Percentiles rank a stretch among this genome's conserved stretches.
Evolutionary conservation across 2,113 vertebrate genomes (phyloP).

Genomic region (Sitta europaea): DNA sequence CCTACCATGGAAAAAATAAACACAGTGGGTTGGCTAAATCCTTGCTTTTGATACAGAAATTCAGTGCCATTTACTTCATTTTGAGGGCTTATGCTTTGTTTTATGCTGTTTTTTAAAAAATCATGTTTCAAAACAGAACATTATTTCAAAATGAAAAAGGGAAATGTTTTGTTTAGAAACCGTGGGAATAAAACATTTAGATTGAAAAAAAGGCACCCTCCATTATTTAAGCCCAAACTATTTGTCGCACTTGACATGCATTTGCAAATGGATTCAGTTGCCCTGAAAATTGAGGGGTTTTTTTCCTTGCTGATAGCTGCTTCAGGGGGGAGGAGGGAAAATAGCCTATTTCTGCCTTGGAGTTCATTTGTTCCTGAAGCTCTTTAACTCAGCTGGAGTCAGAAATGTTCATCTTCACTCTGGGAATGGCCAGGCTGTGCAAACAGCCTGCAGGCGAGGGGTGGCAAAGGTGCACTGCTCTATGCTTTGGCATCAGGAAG

Average conservation of each 20-base stretch:
- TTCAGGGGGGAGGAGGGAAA: background rate
- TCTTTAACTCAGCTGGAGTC: slow-evolving; percentile 25
- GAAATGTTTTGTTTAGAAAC: slow-evolving; percentile 17
- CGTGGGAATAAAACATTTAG: slow-evolving; percentile 29
- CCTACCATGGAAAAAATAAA: background rate
- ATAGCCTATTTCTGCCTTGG: slow-evolving; percentile 1
- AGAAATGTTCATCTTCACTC: background rate
- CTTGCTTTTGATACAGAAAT: slow-evolving; percentile 7
- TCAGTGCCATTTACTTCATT: background rate
- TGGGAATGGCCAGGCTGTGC: background rate
- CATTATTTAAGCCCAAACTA: slow-evolving; percentile 25
- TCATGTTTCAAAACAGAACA: background rate
- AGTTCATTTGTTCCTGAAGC: slow-evolving; percentile 8
- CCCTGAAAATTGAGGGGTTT: background rate
- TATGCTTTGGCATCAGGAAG: rapidly evolving
- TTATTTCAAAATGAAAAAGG: slow-evolving; percentile 31
- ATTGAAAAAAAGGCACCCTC: slow-evolving; percentile 11
- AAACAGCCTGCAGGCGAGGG: background rate
- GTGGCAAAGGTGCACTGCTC: background rate
- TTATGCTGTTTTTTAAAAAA: background rate
- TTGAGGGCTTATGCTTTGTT: background rate
- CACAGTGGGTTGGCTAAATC: background rate
- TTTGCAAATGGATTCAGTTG: slow-evolving; percentile 34
- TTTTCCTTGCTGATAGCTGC: background rate
- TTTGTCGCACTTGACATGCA: background rate